Percentiles rank a stretch among this genome's conserved stretches.
These are phyloP conservation scores for Apocrypta bakeri DNA, from an alignment of 1,140 invertebrate species.

Conservation along the genomic window DNA sequence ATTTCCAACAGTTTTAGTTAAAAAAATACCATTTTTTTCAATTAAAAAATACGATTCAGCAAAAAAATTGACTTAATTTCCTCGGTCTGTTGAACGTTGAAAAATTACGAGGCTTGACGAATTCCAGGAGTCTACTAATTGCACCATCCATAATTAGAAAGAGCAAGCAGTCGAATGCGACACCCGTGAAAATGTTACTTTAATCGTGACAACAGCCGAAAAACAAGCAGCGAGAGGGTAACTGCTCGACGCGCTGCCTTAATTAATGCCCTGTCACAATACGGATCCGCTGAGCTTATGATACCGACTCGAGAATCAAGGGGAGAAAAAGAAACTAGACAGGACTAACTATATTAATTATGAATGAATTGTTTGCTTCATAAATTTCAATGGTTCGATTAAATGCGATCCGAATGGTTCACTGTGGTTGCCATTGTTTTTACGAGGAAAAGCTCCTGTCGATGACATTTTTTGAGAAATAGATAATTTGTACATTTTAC, in stretches of 20 bases:
- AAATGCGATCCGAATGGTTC: too few species aligned
- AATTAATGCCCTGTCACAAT: slow-evolving; percentile 15
- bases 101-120: not conserved
- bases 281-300: not conserved
- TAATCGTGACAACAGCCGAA: slow-evolving; percentile 36
- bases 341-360: not conserved
- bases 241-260: not conserved
- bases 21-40: not conserved
- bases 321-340: not conserved
- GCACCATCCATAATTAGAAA: slow-evolving; percentile 27
- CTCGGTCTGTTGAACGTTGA: not conserved
- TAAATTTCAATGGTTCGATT: too few species aligned
- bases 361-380: not conserved
- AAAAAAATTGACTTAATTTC: not conserved
- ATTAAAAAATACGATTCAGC: not conserved
- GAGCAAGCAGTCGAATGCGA: not conserved
- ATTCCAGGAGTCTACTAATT: slow-evolving; percentile 32
- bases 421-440: not conserved
- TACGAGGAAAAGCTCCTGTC: not conserved
- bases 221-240: slow-evolving; percentile 26
- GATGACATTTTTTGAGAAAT: not conserved
- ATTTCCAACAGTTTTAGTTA: not conserved
- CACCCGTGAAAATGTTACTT: slow-evolving; percentile 28
- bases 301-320: not conserved
- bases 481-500: not conserved